Conservation (phyloP, 2,797 vertebrate species). For the Malacoctenus gilli region DNA sequence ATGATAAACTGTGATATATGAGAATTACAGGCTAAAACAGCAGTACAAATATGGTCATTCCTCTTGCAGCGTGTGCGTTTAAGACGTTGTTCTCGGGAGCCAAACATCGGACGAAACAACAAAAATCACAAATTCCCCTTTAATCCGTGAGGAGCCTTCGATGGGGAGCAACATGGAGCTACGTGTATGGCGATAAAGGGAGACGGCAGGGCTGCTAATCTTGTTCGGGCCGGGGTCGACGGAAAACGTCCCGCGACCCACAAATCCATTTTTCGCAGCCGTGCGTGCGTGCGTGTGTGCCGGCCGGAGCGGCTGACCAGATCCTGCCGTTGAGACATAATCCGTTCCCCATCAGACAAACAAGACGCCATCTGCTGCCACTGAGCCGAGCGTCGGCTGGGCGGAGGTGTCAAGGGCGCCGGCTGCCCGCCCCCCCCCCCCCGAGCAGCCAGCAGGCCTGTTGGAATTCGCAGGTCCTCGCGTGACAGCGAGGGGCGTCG, state of each 20-base stretch:
- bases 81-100: too few relatives aligned
- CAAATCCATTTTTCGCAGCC: constrained; percentile 43
- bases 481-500: constrained; percentile 51
- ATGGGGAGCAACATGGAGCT: constrained; percentile 1
- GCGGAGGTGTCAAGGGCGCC: constrained; percentile 74
- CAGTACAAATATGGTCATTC: too few relatives aligned
- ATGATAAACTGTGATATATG: too few relatives aligned
- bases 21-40: too few relatives aligned
- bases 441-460: constrained; percentile 53
- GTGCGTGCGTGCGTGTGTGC: constrained; percentile 43
- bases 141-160: not conserved
- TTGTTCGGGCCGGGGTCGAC: not conserved
- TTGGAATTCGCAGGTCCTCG: constrained; percentile 63
- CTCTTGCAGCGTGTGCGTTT: too few relatives aligned
- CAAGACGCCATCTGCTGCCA: constrained; percentile 83
- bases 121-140: not conserved
- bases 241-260: constrained; percentile 18
- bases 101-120: too few relatives aligned
- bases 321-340: constrained; percentile 75
- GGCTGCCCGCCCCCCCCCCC: constrained; percentile 63
- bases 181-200: too few relatives aligned
- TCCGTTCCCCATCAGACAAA: constrained; percentile 77
- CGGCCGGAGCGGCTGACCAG: constrained; percentile 67
- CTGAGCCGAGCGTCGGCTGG: constrained; percentile 69
- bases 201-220: too few relatives aligned